These are phyloP conservation scores for Oreochromis tanganicae DNA, from an alignment of 2,113 vertebrate genomes.

Conservation along the genomic window DNA sequence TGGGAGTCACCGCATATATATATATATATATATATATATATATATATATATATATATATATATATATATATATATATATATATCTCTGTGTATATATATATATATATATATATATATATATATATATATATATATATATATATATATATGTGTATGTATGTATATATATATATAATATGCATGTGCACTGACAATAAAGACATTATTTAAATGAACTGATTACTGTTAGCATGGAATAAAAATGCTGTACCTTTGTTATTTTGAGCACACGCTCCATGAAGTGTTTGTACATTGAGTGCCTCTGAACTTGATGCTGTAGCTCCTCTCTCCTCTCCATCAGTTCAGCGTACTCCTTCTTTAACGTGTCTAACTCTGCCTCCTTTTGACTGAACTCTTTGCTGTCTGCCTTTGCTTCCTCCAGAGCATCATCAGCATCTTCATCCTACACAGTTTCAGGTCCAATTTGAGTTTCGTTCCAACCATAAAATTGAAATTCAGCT, in stretches of 20 bases:
- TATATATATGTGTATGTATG: too few relatives aligned
- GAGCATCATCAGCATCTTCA: constrained; percentile 40
- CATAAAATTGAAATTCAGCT: neutral
- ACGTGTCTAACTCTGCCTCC: constrained; percentile 11
- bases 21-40: too few relatives aligned
- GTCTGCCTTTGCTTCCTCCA: neutral
- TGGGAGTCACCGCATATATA: too few relatives aligned
- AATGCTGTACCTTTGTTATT: constrained; percentile 36
- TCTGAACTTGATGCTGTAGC: constrained; percentile 28
- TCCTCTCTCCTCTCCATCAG: neutral
- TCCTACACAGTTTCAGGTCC: neutral
- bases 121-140: too few relatives aligned
- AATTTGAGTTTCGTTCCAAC: neutral
- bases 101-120: too few relatives aligned
- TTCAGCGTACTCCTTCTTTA: neutral
- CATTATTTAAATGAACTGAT: neutral
- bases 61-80: too few relatives aligned
- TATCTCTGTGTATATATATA: too few relatives aligned
- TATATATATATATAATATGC: too few relatives aligned
- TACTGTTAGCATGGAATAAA: neutral
- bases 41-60: too few relatives aligned
- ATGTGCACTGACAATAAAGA: neutral
- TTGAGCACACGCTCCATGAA: constrained; percentile 75
- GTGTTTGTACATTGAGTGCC: constrained; percentile 43
- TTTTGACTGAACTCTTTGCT: neutral